These are phyloP conservation scores for Bursaphelenchus okinawaensis DNA, from an alignment of 2,888 invertebrate species.

Conservation along the genomic window DNA sequence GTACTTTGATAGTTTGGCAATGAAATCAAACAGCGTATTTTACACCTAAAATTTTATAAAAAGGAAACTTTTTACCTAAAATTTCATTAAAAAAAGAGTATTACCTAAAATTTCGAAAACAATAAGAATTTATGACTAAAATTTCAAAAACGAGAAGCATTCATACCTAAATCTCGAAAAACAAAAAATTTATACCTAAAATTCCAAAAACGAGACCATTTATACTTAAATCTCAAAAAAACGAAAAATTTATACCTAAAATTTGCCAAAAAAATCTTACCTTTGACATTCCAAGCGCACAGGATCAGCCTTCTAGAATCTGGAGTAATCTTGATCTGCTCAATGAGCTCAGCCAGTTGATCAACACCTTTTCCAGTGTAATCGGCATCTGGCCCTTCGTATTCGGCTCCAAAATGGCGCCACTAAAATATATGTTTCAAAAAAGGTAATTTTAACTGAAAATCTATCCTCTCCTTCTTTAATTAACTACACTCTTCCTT, in stretches of 20 bases:
- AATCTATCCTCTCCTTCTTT: neutral
- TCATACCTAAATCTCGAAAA: too few species aligned
- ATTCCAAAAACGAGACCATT: too few species aligned
- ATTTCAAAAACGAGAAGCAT: too few species aligned
- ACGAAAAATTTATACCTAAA: neutral
- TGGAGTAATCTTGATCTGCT: conserved; percentile 73
- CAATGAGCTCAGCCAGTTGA: conserved; percentile 74
- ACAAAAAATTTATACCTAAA: neutral
- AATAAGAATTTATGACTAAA: neutral
- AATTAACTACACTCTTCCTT: too few species aligned
- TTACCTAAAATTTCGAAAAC: too few species aligned
- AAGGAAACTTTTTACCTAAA: neutral
- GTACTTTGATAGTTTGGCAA: too few species aligned
- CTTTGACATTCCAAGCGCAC: conserved; percentile 86
- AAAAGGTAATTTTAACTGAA: too few species aligned
- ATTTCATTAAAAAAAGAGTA: conserved; percentile 1
- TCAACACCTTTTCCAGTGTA: conserved; percentile 81
- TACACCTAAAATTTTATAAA: too few species aligned
- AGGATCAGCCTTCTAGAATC: conserved; percentile 82
- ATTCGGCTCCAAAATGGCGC: conserved; percentile 91
- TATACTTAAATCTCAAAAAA: too few species aligned
- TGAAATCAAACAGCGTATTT: too few species aligned
- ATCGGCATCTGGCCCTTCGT: conserved; percentile 74
- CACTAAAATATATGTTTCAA: conserved; percentile 64
- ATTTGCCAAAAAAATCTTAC: conserved; percentile 42